Evolutionary conservation across 2,797 vertebrate genomes (phyloP), one percentile per base, ranked within the genome.

Genomic region (Xerus rutilus): DNA sequence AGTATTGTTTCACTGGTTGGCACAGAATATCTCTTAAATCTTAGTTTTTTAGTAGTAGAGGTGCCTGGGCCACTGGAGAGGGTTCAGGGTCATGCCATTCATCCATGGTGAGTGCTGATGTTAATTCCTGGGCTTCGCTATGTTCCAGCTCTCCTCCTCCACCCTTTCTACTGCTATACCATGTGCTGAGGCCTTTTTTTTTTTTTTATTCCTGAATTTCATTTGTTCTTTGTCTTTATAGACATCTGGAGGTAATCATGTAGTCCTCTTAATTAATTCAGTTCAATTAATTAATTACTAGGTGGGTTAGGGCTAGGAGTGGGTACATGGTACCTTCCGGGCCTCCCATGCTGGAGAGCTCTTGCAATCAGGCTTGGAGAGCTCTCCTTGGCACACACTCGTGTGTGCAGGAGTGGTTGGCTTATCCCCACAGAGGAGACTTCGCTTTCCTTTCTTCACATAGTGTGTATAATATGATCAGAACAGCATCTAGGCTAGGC

Each of bases 321-420:
- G 30, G 47, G 79, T 47, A 28, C 54, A 59, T 77, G 93, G 59
- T 59, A 52, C 3, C 81, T 96, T 94, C 96, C 94, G 57, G 84
- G 93, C 79, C 73, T 94, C 12, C 17, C 35, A 11, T 1, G 21
- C 45, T 96, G 74, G 89, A 93, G 79, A 59, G 94, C 76, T 65
- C 87, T 97, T 76, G 86, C 65, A 97, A 94, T 95, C 96, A 97
- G 85, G 28, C 59, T 62, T 93, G 85, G 86, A 97, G 78, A 87
- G 74, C 64, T 49, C 62, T 96, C 72, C 84, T 93, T 57, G 57
- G 95, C 45, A 49, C 64, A 82, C 91, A 39, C 39, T 39, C 39
- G 39, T 95, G 83, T 94, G 91, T 85, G 65, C 7, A 86, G 69
- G 35, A 54, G 43, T 84, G 93, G 86, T 74, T 91, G 95, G 86